These are phyloP conservation scores for Drosophila acutilabella DNA, from an alignment of 2,888 invertebrate genomes.

Conservation along the genomic window DNA sequence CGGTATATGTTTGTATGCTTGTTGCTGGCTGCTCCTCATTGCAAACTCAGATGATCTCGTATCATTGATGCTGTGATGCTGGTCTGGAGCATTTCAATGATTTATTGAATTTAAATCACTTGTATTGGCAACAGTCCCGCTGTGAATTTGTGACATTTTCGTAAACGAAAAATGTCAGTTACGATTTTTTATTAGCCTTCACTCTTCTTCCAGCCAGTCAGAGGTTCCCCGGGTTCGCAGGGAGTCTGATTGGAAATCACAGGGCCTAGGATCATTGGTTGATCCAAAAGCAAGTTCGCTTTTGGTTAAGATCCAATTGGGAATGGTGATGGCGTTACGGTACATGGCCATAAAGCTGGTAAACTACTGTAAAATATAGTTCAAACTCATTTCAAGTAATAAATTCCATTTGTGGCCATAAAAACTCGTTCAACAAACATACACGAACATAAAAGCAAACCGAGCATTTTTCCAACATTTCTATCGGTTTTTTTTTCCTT, in stretches of 20 bases:
- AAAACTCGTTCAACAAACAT: slow-evolving; percentile 66
- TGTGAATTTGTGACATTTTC: slow-evolving; percentile 85
- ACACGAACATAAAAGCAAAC: slow-evolving; percentile 48
- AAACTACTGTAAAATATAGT: slow-evolving; percentile 81
- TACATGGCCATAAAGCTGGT: slow-evolving; percentile 69
- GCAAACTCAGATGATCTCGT: slow-evolving; percentile 39
- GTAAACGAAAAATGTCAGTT: slow-evolving; percentile 85
- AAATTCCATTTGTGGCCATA: slow-evolving; percentile 68
- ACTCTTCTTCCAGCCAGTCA: slow-evolving; percentile 28
- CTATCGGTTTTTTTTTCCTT: slow-evolving; percentile 1
- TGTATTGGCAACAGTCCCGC: slow-evolving; percentile 84
- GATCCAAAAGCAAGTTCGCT: too few relatives aligned
- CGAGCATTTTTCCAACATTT: slow-evolving; percentile 21
- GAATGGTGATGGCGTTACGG: slow-evolving; percentile 67
- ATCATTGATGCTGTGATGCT: slow-evolving; percentile 30
- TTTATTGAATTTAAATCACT: slow-evolving; percentile 85
- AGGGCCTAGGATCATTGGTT: slow-evolving; percentile 63
- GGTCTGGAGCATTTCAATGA: slow-evolving; percentile 74
- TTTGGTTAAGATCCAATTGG: background rate
- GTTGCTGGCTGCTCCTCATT: slow-evolving; percentile 62
- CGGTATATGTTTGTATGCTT: slow-evolving; percentile 34
- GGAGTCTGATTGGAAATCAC: background rate
- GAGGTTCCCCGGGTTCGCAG: slow-evolving; percentile 8
- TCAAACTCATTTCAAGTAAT: slow-evolving; percentile 73
- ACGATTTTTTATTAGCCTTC: slow-evolving; percentile 81